A percentile compares a stretch with the other conserved stretches of the same genome.
phyloP scores from a whole-genome alignment of 2,888 invertebrate species.

The Cartodere bifasciata region DNA sequence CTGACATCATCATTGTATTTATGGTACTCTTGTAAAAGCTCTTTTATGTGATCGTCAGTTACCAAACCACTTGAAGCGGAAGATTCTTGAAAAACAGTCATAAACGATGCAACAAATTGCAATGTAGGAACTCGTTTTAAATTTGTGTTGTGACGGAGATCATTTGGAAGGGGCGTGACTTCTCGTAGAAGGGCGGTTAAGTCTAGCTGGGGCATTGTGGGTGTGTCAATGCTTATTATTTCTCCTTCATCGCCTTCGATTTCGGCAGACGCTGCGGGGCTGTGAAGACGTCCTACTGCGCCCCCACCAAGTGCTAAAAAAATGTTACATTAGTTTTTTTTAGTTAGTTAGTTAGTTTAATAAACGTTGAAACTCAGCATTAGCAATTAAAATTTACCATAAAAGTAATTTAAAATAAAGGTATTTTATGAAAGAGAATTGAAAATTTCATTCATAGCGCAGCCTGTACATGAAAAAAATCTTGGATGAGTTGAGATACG shows the following conservation, averaged over 20 bases:
- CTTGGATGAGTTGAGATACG: too few relatives aligned
- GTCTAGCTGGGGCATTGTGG: slow-evolving; percentile 56
- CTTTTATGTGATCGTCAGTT: slow-evolving; percentile 45
- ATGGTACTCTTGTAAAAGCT: slow-evolving; percentile 50
- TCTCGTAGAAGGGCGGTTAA: slow-evolving; percentile 58
- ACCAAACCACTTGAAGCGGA: slow-evolving; percentile 20
- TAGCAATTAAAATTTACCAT: too few relatives aligned
- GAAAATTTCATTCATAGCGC: too few relatives aligned
- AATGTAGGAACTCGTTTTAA: slow-evolving; percentile 16
- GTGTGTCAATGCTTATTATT: slow-evolving; percentile 63
- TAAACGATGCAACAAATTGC: slow-evolving; percentile 41
- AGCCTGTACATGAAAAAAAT: too few relatives aligned
- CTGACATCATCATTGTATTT: slow-evolving; percentile 34
- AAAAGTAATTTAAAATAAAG: too few relatives aligned
- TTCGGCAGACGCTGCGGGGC: slow-evolving; percentile 58
- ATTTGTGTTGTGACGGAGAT: slow-evolving; percentile 26
- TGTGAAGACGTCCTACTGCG: slow-evolving; percentile 43
- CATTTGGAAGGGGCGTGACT: slow-evolving; percentile 40
- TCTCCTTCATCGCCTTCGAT: slow-evolving; percentile 75
- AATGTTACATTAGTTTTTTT: too few relatives aligned
- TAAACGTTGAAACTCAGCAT: too few relatives aligned
- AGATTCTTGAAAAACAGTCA: slow-evolving; percentile 48
- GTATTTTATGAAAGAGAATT: too few relatives aligned
- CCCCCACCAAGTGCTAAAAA: too few relatives aligned
- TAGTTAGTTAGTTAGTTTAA: too few relatives aligned